Evolutionary conservation across 2,113 vertebrate species (phyloP).

Genomic region (Vulpes lagopus): DNA sequence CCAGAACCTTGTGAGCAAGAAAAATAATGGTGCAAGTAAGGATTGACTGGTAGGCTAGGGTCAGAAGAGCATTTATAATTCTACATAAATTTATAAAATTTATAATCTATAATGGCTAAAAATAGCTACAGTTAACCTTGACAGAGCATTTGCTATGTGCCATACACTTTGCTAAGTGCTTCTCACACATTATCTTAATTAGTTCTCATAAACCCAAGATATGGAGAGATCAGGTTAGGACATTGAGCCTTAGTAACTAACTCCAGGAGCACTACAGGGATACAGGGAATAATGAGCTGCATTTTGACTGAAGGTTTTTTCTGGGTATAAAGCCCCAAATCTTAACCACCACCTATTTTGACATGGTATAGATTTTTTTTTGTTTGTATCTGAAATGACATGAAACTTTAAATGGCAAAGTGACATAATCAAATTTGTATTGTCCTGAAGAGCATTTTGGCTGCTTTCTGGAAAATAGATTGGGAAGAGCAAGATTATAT

Average conservation of each 20-base stretch:
- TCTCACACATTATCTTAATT: background rate
- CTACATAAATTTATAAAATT: background rate
- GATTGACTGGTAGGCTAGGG: background rate
- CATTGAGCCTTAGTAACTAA: background rate
- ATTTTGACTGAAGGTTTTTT: background rate
- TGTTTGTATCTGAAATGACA: background rate
- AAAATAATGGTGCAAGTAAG: background rate
- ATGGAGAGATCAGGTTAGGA: background rate
- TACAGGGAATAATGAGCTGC: background rate
- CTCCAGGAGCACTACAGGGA: background rate
- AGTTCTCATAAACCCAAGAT: background rate
- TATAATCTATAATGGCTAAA: background rate
- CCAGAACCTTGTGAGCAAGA: too few species aligned
- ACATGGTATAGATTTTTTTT: background rate
- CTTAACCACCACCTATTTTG: background rate
- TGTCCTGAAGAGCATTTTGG: background rate
- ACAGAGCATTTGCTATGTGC: background rate
- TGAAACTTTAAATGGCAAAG: background rate
- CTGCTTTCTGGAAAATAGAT: background rate
- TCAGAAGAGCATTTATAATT: background rate
- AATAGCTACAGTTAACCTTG: background rate
- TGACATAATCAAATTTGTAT: background rate
- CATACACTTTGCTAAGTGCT: background rate
- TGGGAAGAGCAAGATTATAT: background rate
- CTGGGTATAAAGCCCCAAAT: background rate